phyloP scores from a whole-genome alignment of 2,797 vertebrate genomes.

The Mus minutoides region DNA sequence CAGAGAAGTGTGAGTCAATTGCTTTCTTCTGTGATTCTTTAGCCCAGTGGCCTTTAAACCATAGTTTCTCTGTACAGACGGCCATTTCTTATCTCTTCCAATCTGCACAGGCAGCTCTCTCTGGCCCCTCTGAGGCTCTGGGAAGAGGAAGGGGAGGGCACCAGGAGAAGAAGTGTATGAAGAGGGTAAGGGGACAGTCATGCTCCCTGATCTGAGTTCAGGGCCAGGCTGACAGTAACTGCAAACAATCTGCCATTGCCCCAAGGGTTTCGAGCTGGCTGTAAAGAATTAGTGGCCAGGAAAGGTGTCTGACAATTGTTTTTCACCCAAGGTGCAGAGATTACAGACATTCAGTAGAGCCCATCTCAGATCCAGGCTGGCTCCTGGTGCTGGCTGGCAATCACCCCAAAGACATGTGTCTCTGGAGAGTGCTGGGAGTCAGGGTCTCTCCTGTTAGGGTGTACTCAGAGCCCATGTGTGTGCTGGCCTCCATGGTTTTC shows the following conservation, averaged over 20 bases:
- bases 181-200: neutral
- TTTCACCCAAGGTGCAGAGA: conserved; percentile 63
- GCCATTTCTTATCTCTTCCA: neutral
- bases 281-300: conserved; percentile 69
- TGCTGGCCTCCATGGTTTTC: neutral
- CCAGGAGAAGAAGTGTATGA: neutral
- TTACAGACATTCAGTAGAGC: conserved; percentile 34
- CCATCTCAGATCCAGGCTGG: conserved; percentile 15
- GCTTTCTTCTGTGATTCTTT: neutral
- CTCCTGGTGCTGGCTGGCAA: neutral
- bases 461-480: neutral
- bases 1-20: neutral
- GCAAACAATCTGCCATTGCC: conserved; percentile 68
- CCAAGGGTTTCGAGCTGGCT: conserved; percentile 63
- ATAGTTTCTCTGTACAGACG: neutral
- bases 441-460: neutral
- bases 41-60: neutral
- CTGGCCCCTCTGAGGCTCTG: neutral
- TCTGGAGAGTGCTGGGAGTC: neutral
- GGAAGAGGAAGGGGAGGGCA: neutral
- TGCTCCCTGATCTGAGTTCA: conserved; percentile 61
- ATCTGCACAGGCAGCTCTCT: neutral
- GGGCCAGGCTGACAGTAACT: conserved; percentile 51
- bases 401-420: neutral
- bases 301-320: conserved; percentile 72